A percentile compares a stretch with the other conserved stretches of the same genome.
Conservation (phyloP, 30 jellyfish, hydroid and myxozoan species). For the Aurelia sp. region DNA sequence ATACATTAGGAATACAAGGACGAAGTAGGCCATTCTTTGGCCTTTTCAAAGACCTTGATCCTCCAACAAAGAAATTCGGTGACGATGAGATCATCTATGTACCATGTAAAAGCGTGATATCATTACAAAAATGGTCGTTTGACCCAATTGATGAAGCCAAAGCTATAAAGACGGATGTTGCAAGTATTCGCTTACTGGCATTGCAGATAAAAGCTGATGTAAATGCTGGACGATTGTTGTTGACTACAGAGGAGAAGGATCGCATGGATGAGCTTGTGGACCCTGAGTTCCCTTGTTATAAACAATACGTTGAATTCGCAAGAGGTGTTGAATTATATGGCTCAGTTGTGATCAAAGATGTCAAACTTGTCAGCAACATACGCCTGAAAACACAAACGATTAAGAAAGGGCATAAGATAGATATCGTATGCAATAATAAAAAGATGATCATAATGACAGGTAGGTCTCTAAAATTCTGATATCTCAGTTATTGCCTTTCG, state of each 20-base stretch:
- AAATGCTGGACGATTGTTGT: constrained; percentile 52
- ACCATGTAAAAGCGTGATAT: constrained; percentile 71
- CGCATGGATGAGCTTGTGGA: constrained; percentile 51
- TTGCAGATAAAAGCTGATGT: constrained; percentile 67
- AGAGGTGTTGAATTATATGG: constrained; percentile 66
- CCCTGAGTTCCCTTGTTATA: constrained; percentile 82
- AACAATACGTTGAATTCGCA: constrained; percentile 88
- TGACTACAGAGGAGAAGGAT: constrained; percentile 51
- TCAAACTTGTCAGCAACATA: constrained; percentile 41
- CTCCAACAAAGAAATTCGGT: constrained; percentile 76
- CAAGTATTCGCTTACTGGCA: constrained; percentile 77
- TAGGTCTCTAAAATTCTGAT: constrained; percentile 1
- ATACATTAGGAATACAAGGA: constrained; percentile 69
- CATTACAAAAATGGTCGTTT: constrained; percentile 85
- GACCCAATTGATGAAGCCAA: constrained; percentile 79
- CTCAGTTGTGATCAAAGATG: constrained; percentile 64
- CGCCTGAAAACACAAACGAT: constrained; percentile 49
- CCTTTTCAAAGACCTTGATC: constrained; percentile 81
- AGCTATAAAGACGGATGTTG: constrained; percentile 75
- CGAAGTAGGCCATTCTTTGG: constrained; percentile 69
- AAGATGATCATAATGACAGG: constrained; percentile 72
- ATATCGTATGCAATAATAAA: constrained; percentile 59
- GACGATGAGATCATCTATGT: constrained; percentile 68
- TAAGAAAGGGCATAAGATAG: constrained; percentile 67
- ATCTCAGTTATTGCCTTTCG: background rate